These are phyloP conservation scores for Spondyliosoma cantharus DNA, from an alignment of 2,797 vertebrate species.

Conservation along the genomic window DNA sequence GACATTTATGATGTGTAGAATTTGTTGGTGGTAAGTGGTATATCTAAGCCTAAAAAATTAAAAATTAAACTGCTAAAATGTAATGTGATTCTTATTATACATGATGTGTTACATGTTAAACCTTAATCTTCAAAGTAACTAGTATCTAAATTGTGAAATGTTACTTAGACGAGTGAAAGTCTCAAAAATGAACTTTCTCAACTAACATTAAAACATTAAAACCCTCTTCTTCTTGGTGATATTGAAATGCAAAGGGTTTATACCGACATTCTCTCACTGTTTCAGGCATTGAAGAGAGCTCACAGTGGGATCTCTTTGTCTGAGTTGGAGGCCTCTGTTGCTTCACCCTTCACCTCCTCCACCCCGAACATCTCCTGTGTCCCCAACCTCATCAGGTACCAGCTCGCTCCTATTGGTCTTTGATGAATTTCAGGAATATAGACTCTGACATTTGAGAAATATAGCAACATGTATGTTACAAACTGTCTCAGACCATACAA, in stretches of 20 bases:
- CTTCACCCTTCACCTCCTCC: constrained; percentile 96
- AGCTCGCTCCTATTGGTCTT: background rate
- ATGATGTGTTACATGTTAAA: background rate
- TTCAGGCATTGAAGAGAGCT: constrained; percentile 94
- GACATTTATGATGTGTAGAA: too few relatives aligned
- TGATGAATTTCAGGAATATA: background rate
- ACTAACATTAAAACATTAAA: background rate
- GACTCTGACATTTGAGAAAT: background rate
- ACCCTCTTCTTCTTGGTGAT: background rate
- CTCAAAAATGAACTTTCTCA: background rate
- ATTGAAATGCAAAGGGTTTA: background rate
- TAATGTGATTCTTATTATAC: too few relatives aligned
- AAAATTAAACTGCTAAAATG: too few relatives aligned
- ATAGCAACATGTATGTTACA: background rate
- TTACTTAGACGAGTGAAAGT: background rate
- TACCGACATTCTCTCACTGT: background rate
- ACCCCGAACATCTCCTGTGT: constrained; percentile 96
- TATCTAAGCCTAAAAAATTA: too few relatives aligned
- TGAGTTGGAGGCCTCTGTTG: constrained; percentile 97
- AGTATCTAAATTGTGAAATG: background rate
- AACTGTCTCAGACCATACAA: background rate
- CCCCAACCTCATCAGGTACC: constrained; percentile 95
- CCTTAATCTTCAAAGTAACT: background rate
- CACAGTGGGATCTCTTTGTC: constrained; percentile 97
- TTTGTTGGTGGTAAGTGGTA: too few relatives aligned